phyloP scores from a whole-genome alignment of 92 coral and sea anemone species.

The Isaurus tuberculatus region DNA sequence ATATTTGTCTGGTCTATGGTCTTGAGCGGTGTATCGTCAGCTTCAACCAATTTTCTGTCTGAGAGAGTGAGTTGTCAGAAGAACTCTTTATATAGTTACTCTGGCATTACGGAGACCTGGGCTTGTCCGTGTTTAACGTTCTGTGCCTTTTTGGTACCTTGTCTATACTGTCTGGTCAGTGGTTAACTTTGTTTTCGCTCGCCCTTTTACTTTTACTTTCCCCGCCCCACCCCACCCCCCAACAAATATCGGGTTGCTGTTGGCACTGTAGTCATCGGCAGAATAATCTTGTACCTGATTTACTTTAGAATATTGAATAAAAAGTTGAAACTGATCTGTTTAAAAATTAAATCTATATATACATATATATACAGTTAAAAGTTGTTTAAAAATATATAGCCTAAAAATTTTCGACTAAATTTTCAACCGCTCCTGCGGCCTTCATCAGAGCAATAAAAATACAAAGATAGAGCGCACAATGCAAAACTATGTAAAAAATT shows the following conservation, averaged over 20 bases:
- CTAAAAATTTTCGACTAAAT: too few relatives aligned
- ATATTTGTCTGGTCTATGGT: constrained; percentile 35
- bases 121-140: constrained; percentile 46
- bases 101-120: constrained; percentile 66
- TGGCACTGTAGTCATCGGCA: constrained; percentile 29
- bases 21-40: constrained; percentile 52
- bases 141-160: constrained; percentile 44
- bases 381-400: too few relatives aligned
- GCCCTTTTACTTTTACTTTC: constrained; percentile 22
- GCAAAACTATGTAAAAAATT: too few relatives aligned
- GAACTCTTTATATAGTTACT: not conserved
- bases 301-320: too few relatives aligned
- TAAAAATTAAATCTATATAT: too few relatives aligned
- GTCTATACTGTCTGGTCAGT: constrained; percentile 37
- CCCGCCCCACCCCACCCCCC: too few relatives aligned
- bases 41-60: constrained; percentile 56
- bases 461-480: too few relatives aligned
- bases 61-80: constrained; percentile 45
- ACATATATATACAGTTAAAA: too few relatives aligned
- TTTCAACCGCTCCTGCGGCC: too few relatives aligned
- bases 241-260: constrained; percentile 43
- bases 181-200: constrained; percentile 2
- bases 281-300: constrained; percentile 48
- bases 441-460: too few relatives aligned
- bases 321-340: too few relatives aligned